Base-by-base conservation (phyloP, 2,113 vertebrate species). In the Sinocyclocheilus anshuiensis region DNA sequence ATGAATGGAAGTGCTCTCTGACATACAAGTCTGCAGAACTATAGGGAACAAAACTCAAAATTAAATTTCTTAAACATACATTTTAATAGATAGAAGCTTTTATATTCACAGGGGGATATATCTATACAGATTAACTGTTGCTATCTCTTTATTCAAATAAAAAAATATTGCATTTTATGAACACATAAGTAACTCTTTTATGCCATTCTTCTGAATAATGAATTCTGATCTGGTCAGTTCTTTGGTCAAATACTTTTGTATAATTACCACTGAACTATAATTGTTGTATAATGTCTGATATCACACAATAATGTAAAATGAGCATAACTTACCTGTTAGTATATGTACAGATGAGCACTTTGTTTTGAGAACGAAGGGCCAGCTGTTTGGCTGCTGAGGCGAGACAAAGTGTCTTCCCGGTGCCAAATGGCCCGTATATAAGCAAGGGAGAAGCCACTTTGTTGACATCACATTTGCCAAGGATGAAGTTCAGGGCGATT, bases 21-120 rank as follows among this genome's bases (percentile, higher is more conserved):
- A 97, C 91, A 55, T 98, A 98, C 88, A 98, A 94, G 92, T 99
- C 97, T n/a, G 97, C 97, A 61, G 97, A 97, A 0, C 97, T 98
- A 91, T 4, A 87, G 87, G 39, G 2, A 84, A 71, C 87, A 20
- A 87, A 77, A 16, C n/a, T n/a, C 57, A n/a, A 26, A 48, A 67
- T 67, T 74, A 74, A 7, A 72, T 18, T 74, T 53, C 1, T 55
- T 53, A 77, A 77, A 26, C 15, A 11, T 39, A 22, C 69, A 39
- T 72, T 72, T 33, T 22, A 39, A 1, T 33, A 36, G 48, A 53
- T 1, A 7, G 48, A 8, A 33, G 24, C 26, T n/a, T 84, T 33
- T 55, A 24, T 78, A 39, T 67, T 22, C 18, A 71, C 29, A 69
- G 0, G 65, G 2, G 16, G 16, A 67, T 33, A 69, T 33, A 69